Conservation (phyloP, 2,888 invertebrate genomes). For the Athalia rosae region DNA sequence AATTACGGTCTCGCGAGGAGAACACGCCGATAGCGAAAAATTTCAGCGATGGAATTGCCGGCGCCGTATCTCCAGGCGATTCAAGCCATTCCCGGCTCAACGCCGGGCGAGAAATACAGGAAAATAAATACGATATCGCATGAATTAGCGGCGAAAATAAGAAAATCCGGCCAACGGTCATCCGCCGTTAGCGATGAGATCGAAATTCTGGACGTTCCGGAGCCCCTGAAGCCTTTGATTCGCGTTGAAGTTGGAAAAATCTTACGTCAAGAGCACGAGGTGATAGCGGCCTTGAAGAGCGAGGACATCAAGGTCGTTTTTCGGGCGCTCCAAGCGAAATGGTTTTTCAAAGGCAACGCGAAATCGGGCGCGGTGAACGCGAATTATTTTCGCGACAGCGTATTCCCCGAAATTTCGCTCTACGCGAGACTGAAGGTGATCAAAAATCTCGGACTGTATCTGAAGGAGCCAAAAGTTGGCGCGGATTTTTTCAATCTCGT, state of each 20-base stretch:
- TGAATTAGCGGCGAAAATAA: conserved; percentile 39
- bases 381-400: conserved; percentile 57
- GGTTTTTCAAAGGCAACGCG: conserved; percentile 62
- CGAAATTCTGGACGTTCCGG: conserved; percentile 50
- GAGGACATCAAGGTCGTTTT: conserved; percentile 60
- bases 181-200: conserved; percentile 32
- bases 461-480: conserved; percentile 56
- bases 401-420: conserved; percentile 62
- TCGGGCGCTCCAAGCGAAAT: conserved; percentile 60
- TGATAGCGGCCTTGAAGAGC: conserved; percentile 64
- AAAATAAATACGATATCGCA: conserved; percentile 55
- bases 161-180: neutral
- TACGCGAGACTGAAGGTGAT: conserved; percentile 61
- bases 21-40: too few species aligned
- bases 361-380: conserved; percentile 55
- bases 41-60: conserved; percentile 36
- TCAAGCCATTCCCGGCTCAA: conserved; percentile 62
- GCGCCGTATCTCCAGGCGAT: conserved; percentile 61
- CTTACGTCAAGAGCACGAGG: conserved; percentile 51
- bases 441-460: conserved; percentile 55
- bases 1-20: too few species aligned
- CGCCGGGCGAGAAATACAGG: conserved; percentile 59
- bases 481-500: conserved; percentile 62
- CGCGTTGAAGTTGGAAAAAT: conserved; percentile 58
- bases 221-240: conserved; percentile 56